A percentile compares a stretch with the other conserved stretches of the same genome.
These are phyloP conservation scores for Hormiphora californensis DNA, from an alignment of 37 sponge, comb jelly and placozoan genomes.

Conservation along the genomic window DNA sequence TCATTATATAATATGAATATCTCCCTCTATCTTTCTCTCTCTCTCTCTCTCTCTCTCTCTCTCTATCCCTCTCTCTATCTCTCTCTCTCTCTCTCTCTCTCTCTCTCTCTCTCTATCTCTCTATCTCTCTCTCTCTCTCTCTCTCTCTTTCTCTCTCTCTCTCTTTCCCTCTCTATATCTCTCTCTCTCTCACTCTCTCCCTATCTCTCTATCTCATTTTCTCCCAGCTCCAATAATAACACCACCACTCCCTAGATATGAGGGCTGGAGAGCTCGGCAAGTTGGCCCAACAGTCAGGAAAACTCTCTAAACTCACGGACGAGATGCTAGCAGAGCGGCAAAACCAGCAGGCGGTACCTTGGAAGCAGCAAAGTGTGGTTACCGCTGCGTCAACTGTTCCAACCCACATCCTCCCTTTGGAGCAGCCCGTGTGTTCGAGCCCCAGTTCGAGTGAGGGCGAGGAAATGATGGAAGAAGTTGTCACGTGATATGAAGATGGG, in stretches of 20 bases:
- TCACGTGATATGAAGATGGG: constrained; percentile 46
- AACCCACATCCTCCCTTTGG: not conserved
- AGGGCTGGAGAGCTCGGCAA: constrained; percentile 11
- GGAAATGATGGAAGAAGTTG: constrained; percentile 16
- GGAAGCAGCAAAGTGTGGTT: constrained; percentile 46
- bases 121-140: no score
- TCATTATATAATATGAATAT: no score
- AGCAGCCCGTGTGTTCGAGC: constrained; percentile 35
- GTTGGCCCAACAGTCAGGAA: not conserved
- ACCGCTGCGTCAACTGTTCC: no score
- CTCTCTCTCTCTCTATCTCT: no score
- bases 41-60: no score
- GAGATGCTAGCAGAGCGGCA: constrained; percentile 26
- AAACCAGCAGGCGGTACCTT: not conserved
- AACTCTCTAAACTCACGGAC: not conserved
- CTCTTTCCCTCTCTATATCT: no score
- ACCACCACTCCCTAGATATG: constrained; percentile 3
- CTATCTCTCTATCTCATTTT: no score
- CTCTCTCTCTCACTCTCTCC: no score
- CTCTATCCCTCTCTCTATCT: no score
- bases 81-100: no score
- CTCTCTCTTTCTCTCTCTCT: no score
- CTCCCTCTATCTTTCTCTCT: no score
- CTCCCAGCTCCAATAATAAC: not conserved
- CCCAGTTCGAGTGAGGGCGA: constrained; percentile 16